A percentile compares a stretch with the other conserved stretches of the same genome.
Conservation (phyloP, 1,140 invertebrate genomes). For the Brachionus paranguensis region DNA sequence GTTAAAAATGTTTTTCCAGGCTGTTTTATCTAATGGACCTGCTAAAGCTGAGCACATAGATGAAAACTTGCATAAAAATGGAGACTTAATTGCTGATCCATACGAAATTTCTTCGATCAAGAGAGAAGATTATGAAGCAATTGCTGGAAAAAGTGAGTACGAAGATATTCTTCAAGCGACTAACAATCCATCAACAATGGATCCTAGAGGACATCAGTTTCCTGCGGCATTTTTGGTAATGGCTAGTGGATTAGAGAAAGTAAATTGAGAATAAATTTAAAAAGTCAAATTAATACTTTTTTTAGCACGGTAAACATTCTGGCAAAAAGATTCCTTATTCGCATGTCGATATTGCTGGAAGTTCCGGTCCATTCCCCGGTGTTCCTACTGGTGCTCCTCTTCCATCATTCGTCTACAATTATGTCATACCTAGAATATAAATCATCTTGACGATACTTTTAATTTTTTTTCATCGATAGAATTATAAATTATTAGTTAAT, state of each 20-base stretch:
- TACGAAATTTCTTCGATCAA: slow-evolving; percentile 82
- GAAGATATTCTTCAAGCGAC: slow-evolving; percentile 80
- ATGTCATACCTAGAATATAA: not conserved
- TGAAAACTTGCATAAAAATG: slow-evolving; percentile 65
- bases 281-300: not conserved
- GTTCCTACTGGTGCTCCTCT: slow-evolving; percentile 27
- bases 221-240: slow-evolving; percentile 82
- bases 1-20: slow-evolving; percentile 49
- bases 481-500: too few species aligned
- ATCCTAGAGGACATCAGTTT: slow-evolving; percentile 73
- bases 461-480: not conserved
- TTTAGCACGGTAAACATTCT: slow-evolving; percentile 49
- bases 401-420: slow-evolving; percentile 24
- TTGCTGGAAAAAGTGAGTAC: slow-evolving; percentile 69
- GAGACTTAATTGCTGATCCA: slow-evolving; percentile 74
- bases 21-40: slow-evolving; percentile 80
- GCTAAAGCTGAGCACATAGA: slow-evolving; percentile 61
- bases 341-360: slow-evolving; percentile 40
- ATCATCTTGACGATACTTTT: not conserved
- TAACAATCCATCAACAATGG: slow-evolving; percentile 64
- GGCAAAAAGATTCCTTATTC: not conserved
- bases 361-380: slow-evolving; percentile 26
- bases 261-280: not conserved
- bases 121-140: slow-evolving; percentile 70
- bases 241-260: slow-evolving; percentile 71